These are phyloP conservation scores for Eutrigla gurnardus DNA, from an alignment of 2,797 vertebrate genomes.

Conservation along the genomic window DNA sequence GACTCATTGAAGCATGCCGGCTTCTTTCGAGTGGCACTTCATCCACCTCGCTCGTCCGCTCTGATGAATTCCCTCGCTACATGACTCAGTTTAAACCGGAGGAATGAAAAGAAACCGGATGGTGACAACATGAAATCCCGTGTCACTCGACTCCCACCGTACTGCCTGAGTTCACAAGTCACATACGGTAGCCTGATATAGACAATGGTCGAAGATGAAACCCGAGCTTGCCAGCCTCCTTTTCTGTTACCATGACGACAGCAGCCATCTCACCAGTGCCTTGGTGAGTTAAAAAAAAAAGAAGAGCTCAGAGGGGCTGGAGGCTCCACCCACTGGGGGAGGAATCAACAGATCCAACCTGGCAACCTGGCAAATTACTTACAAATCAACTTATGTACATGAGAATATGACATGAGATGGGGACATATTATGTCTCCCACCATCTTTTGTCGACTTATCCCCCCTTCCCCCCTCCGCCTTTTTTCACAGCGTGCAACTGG, in stretches of 20 bases:
- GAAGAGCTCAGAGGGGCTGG: conserved; percentile 52
- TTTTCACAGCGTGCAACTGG: conserved; percentile 38
- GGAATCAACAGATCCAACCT: conserved; percentile 55
- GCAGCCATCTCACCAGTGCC: conserved; percentile 37
- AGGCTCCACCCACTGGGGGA: conserved; percentile 63
- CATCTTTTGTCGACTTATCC: background rate
- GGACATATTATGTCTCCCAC: conserved; percentile 1
- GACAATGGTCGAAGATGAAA: conserved; percentile 78
- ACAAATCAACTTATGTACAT: conserved; percentile 26
- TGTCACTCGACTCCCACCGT: conserved; percentile 44
- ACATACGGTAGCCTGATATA: conserved; percentile 59
- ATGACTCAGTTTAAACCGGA: conserved; percentile 39
- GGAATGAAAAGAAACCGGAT: conserved; percentile 25
- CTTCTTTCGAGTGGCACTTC: conserved; percentile 47
- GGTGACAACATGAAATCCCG: conserved; percentile 9
- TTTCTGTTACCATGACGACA: conserved; percentile 76
- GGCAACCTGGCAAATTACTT: conserved; percentile 46
- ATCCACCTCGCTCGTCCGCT: conserved; percentile 12
- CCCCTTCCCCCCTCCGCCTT: conserved; percentile 17
- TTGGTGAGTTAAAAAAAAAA: background rate
- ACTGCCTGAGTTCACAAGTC: conserved; percentile 49
- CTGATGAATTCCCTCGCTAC: conserved; percentile 31
- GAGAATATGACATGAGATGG: conserved; percentile 5
- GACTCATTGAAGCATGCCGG: conserved; percentile 16
- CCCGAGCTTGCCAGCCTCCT: conserved; percentile 66